Evolutionary conservation across 1,140 invertebrate genomes (phyloP).

Genomic region (Diabrotica virgifera): DNA sequence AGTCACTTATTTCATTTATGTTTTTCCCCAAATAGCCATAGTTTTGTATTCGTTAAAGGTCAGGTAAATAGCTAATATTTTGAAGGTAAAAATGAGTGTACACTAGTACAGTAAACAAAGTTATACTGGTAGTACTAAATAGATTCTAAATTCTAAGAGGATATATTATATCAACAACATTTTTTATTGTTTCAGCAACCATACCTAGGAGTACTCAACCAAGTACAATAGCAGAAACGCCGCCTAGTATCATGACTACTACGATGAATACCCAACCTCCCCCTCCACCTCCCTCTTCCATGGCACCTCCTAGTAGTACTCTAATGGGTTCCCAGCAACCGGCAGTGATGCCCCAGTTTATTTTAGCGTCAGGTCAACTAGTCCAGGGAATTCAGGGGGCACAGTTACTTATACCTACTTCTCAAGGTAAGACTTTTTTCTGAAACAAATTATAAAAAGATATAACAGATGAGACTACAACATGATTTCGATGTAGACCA

Average conservation of each 20-base stretch:
- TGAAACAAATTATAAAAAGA: too few species aligned
- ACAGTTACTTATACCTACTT: slow-evolving; percentile 89
- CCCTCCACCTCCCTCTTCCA: slow-evolving; percentile 24
- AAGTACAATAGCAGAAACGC: slow-evolving; percentile 25
- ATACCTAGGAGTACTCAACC: slow-evolving; percentile 33
- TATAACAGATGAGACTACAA: too few species aligned
- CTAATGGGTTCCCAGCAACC: slow-evolving; percentile 53
- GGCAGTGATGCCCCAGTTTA: slow-evolving; percentile 82
- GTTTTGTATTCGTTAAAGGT: neutral
- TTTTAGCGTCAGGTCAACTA: slow-evolving; percentile 85
- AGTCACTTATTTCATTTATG: too few species aligned
- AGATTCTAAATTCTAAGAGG: neutral
- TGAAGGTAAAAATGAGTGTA: neutral
- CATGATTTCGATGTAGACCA: too few species aligned
- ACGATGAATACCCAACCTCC: slow-evolving; percentile 7
- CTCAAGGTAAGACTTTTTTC: slow-evolving; percentile 67
- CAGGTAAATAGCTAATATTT: neutral
- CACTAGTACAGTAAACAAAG: too few species aligned
- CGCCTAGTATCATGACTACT: slow-evolving; percentile 25
- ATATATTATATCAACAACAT: neutral
- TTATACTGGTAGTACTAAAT: neutral
- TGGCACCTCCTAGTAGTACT: slow-evolving; percentile 39
- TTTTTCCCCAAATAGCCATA: neutral
- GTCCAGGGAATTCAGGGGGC: slow-evolving; percentile 89
- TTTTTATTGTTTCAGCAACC: slow-evolving; percentile 25